phyloP scores from a whole-genome alignment of 2,797 vertebrate genomes.

The Loris lydekkerianus region DNA sequence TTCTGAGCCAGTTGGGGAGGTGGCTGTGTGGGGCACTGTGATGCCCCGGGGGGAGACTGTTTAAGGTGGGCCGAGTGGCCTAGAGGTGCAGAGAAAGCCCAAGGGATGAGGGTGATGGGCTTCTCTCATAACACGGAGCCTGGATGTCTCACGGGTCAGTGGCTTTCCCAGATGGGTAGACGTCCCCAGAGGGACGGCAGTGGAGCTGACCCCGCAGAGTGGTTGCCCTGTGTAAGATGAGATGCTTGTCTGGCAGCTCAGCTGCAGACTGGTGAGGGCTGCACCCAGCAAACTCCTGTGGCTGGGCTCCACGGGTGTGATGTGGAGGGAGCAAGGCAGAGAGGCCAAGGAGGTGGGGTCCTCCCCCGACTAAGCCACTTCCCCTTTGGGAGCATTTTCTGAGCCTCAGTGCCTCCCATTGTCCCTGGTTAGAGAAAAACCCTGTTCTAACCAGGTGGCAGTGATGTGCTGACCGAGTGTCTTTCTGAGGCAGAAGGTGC shows the following conservation, averaged over 20 bases:
- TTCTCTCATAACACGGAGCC: background rate
- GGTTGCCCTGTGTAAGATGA: background rate
- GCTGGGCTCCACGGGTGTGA: background rate
- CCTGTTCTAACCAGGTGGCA: background rate
- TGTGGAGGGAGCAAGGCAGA: background rate
- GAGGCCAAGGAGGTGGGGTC: background rate
- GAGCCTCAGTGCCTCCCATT: background rate
- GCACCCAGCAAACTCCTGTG: background rate
- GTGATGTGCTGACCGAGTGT: background rate
- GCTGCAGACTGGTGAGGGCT: background rate
- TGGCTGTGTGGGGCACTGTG: background rate
- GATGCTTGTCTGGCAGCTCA: background rate
- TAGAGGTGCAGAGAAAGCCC: background rate
- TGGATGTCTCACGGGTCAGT: too few species aligned
- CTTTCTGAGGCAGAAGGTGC: background rate
- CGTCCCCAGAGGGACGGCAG: too few species aligned
- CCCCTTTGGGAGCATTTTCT: background rate
- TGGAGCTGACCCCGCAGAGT: background rate
- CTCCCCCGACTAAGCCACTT: background rate
- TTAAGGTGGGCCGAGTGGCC: background rate
- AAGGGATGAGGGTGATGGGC: background rate
- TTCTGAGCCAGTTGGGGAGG: background rate
- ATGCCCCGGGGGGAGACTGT: background rate
- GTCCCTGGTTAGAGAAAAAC: background rate
- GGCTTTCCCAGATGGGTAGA: background rate